Evolutionary conservation across 1,140 invertebrate species (phyloP), one percentile per base, ranked within the genome.

Genomic region (Macrotrachela quadricornifera): DNA sequence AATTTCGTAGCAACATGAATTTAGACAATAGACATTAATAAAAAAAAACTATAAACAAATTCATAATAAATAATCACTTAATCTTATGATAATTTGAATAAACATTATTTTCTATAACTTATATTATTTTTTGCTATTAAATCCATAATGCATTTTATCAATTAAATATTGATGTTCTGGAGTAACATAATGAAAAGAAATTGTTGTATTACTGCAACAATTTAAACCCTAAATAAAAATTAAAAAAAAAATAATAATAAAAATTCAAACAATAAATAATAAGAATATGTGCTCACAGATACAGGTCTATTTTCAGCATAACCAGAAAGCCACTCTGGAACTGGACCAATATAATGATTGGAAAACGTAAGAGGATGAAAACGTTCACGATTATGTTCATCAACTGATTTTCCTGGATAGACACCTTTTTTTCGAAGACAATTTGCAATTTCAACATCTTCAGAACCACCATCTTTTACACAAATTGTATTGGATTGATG

Each of bases 161-260:
- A 49, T 30, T 49, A 38, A 16, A 41, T 41, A 17, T 17, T 41
- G 18, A 17, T 49, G 38, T 21, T 44, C 41, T 30, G 13, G 10
- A 10, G 40, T 15, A 43, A 95, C 81, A 67, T 96, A 96, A 65
- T 97, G 91, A 71, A 96, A 97, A 0, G 86, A 90, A 40, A 96
- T 78, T 0, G 90, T 86, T 63, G 82, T 84, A 63, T 95, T 88
- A 15, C 85, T 91, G 67, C 88, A 95, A 64, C 88, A 94, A 57
- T 86, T 79, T 51, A 88, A 75, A 0, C 88, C 88, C 79, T 91
- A 68, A 18, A 74, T 67, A 58, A 38, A 46, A 62, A 49, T 43
- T 51, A 51, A 46, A 46, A 45, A 15, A 16, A 11, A 38, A 15
- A 3, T 17, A 17, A 36, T 18, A n/a, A 12, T 42, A 42, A 12